A percentile compares a stretch with the other conserved stretches of the same genome.
phyloP scores from a whole-genome alignment of 2,797 vertebrate species.

The Echiichthys vipera region DNA sequence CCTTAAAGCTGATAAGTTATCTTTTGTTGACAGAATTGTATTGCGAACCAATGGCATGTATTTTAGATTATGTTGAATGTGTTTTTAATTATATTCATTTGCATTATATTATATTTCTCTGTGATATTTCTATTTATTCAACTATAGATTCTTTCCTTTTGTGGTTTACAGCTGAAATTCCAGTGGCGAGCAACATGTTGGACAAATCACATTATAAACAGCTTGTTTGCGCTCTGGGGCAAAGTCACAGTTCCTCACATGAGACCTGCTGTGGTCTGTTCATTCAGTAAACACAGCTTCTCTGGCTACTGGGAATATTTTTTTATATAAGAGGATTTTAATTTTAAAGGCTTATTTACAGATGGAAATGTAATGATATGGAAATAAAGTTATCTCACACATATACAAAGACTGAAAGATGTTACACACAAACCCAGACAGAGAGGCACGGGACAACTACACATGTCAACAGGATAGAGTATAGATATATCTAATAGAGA shows the following conservation, averaged over 20 bases:
- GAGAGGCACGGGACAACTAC: neutral
- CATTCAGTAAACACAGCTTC: slow-evolving; percentile 27
- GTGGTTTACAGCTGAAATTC: slow-evolving; percentile 37
- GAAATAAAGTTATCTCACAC: neutral
- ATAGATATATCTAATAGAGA: neutral
- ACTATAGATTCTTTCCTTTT: neutral
- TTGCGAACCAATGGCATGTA: neutral
- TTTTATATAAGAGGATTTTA: slow-evolving; percentile 6
- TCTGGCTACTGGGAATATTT: neutral
- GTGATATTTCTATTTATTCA: slow-evolving; percentile 1
- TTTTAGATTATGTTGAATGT: neutral
- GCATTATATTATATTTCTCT: neutral
- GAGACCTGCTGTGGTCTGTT: slow-evolving; percentile 37
- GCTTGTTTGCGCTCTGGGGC: slow-evolving; percentile 35
- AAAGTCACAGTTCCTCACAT: slow-evolving; percentile 52
- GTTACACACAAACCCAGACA: neutral
- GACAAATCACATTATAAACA: slow-evolving; percentile 44
- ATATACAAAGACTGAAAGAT: neutral
- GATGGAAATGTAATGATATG: neutral
- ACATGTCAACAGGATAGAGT: neutral
- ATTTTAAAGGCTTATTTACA: slow-evolving; percentile 3
- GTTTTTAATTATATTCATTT: neutral
- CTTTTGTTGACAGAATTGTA: neutral
- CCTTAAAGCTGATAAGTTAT: neutral
- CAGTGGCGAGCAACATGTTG: slow-evolving; percentile 41